Conservation (phyloP, 2,113 vertebrate genomes). For the Phodopus roborovskii region DNA sequence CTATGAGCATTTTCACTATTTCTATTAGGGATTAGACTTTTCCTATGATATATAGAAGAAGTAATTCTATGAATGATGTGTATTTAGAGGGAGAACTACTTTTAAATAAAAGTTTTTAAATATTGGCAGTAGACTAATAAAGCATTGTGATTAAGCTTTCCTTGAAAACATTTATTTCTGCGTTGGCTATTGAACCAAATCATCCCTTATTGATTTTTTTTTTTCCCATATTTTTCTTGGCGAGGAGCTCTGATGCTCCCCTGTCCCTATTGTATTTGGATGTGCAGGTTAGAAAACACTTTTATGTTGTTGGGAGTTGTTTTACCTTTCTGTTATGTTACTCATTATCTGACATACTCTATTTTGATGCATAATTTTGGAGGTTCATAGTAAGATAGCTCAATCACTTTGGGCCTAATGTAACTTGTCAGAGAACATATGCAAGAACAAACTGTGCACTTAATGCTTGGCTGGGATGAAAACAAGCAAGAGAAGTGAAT, state of each 20-base stretch:
- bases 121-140: neutral
- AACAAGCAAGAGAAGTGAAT: neutral
- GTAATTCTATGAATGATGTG: neutral
- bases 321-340: neutral
- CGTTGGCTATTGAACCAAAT: neutral
- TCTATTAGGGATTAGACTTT: neutral
- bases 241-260: neutral
- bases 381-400: neutral
- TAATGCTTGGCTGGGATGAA: neutral
- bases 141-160: neutral
- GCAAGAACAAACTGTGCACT: neutral
- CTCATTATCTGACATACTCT: neutral
- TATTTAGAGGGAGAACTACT: neutral
- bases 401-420: neutral
- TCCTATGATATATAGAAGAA: neutral
- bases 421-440: neutral
- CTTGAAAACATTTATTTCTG: neutral
- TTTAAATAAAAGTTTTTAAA: slow-evolving; percentile 13
- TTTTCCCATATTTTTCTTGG: neutral
- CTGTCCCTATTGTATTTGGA: neutral
- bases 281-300: neutral
- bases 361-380: neutral
- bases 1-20: neutral
- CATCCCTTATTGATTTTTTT: slow-evolving; percentile 13
- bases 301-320: neutral